A percentile compares a stretch with the other conserved stretches of the same genome.
Conservation (phyloP, 2,797 vertebrate genomes). For the Phataginus tetradactyla region DNA sequence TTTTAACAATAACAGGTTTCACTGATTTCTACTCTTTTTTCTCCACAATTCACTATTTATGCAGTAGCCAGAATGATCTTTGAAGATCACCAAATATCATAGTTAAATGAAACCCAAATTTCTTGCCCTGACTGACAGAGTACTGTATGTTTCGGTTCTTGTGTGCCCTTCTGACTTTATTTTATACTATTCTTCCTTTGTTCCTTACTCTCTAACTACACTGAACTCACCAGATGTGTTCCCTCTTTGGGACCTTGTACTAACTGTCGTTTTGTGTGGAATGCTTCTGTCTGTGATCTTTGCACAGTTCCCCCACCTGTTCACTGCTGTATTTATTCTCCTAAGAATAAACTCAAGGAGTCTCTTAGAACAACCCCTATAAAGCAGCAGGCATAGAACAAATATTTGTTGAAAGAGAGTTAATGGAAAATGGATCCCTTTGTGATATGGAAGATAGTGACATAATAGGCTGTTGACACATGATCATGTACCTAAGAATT, state of each 20-base stretch:
- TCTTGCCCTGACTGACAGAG: background rate
- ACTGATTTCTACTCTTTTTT: background rate
- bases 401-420: background rate
- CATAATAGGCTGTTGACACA: background rate
- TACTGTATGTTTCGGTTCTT: background rate
- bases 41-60: background rate
- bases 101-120: background rate
- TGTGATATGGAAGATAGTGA: background rate
- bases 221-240: background rate
- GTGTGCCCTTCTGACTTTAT: background rate
- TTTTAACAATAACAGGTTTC: background rate
- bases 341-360: too few species aligned
- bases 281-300: background rate
- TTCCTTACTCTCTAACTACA: background rate
- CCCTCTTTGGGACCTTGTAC: background rate
- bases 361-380: background rate
- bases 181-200: background rate
- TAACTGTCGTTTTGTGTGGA: background rate
- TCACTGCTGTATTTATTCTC: background rate
- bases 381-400: background rate
- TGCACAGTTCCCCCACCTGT: background rate
- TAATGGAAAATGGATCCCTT: background rate
- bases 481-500: background rate
- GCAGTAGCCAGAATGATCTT: background rate
- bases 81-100: background rate